Evolutionary conservation across 2,797 vertebrate genomes (phyloP).

Genomic region (Oryzias dopingdopingensis): DNA sequence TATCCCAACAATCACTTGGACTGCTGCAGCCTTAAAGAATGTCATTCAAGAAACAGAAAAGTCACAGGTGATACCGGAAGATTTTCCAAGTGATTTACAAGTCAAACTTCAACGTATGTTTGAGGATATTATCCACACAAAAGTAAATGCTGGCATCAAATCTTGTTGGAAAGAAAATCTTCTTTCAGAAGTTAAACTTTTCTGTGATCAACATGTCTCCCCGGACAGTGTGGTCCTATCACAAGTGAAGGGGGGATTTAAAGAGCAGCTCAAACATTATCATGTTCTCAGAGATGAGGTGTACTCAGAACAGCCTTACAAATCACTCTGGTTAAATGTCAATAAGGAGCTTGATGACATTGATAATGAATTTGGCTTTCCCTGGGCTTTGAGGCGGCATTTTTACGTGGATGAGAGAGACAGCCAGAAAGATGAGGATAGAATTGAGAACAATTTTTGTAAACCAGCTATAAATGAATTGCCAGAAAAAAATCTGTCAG

Average conservation of each 20-base stretch:
- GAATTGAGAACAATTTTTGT: neutral
- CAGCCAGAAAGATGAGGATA: neutral
- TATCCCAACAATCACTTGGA: constrained; percentile 55
- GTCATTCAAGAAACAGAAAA: constrained; percentile 14
- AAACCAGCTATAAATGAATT: constrained; percentile 1
- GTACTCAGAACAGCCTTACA: constrained; percentile 50
- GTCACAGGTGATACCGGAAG: neutral
- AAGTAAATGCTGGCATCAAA: neutral
- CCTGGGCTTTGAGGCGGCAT: constrained; percentile 18
- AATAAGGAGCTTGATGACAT: constrained; percentile 69
- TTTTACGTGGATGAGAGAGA: neutral
- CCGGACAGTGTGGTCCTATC: constrained; percentile 42
- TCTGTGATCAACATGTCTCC: neutral
- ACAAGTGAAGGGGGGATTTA: constrained; percentile 10
- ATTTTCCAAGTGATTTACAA: fast-evolving
- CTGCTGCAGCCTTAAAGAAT: neutral
- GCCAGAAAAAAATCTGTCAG: constrained; percentile 1
- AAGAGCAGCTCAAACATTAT: constrained; percentile 18
- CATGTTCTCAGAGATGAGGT: constrained; percentile 50
- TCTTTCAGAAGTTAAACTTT: neutral
- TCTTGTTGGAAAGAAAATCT: neutral
- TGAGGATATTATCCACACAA: fast-evolving
- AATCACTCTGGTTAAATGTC: constrained; percentile 70
- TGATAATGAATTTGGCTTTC: constrained; percentile 68
- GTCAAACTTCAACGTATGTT: no score